A percentile compares a stretch with the other conserved stretches of the same genome.
phyloP scores from a whole-genome alignment of 2,888 invertebrate genomes.

The Cheilosia variabilis region DNA sequence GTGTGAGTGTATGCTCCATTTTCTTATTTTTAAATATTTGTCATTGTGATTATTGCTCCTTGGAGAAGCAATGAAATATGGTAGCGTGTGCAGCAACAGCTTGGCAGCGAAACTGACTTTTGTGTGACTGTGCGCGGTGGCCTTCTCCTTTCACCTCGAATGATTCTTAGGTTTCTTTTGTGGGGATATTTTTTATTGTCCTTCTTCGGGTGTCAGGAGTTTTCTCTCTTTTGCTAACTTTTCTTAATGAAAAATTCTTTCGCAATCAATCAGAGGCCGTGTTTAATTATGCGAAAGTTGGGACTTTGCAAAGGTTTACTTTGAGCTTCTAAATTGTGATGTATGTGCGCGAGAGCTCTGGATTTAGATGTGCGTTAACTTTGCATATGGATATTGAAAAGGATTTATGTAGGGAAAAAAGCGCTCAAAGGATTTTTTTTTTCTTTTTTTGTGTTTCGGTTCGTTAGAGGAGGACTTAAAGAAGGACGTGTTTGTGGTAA shows the following conservation, averaged over 20 bases:
- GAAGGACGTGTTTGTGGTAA: neutral
- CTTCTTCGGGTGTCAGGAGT: slow-evolving; percentile 64
- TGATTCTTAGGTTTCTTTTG: slow-evolving; percentile 65
- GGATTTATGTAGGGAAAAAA: neutral
- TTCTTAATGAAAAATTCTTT: slow-evolving; percentile 65
- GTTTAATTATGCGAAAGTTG: slow-evolving; percentile 69
- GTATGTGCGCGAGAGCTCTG: slow-evolving; percentile 44
- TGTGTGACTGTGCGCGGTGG: slow-evolving; percentile 33
- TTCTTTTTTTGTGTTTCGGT: no score
- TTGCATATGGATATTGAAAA: neutral
- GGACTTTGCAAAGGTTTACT: slow-evolving; percentile 58
- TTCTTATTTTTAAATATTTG: slow-evolving; percentile 66
- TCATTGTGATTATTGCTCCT: slow-evolving; percentile 68
- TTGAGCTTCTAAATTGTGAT: slow-evolving; percentile 16
- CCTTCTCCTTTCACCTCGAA: slow-evolving; percentile 73
- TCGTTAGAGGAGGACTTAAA: neutral
- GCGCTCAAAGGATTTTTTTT: no score
- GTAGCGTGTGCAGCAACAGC: slow-evolving; percentile 50
- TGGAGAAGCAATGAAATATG: slow-evolving; percentile 41
- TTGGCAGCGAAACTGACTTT: slow-evolving; percentile 31
- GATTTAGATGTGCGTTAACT: neutral
- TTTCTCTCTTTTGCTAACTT: slow-evolving; percentile 44
- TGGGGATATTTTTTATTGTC: slow-evolving; percentile 39
- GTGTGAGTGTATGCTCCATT: slow-evolving; percentile 7
- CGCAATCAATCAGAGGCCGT: slow-evolving; percentile 67